Evolutionary conservation across 2,888 invertebrate genomes (phyloP).

Genomic region (Trissonchulus sp.): DNA sequence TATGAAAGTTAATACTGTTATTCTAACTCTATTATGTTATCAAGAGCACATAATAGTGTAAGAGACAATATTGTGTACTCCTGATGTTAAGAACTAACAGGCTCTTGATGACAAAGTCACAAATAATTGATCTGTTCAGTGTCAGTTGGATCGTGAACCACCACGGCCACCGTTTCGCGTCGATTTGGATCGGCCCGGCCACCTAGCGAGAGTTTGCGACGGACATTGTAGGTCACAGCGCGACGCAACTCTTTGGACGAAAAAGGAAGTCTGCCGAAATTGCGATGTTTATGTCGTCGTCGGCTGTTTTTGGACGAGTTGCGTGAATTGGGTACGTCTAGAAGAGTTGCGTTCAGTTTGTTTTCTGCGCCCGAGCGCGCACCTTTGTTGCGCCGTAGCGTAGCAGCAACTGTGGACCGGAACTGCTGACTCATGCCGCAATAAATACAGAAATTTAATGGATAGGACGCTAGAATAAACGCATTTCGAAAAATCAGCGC

Average conservation of each 20-base stretch:
- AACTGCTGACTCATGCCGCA: conserved; percentile 22
- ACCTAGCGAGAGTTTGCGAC: background rate
- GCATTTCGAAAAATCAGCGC: conserved; percentile 66
- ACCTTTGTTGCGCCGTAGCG: background rate
- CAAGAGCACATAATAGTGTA: too few relatives aligned
- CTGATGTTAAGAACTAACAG: too few relatives aligned
- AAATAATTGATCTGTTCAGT: background rate
- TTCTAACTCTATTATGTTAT: too few relatives aligned
- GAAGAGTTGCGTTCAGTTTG: too few relatives aligned
- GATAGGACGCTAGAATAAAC: conserved; percentile 81
- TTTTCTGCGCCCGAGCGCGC: too few relatives aligned
- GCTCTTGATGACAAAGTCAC: too few relatives aligned
- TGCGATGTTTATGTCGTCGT: background rate
- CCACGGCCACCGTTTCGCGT: background rate
- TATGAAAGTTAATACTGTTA: too few relatives aligned
- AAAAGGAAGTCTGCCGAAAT: background rate
- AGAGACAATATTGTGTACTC: too few relatives aligned
- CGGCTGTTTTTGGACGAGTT: background rate
- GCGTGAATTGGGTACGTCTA: background rate
- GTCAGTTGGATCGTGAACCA: background rate
- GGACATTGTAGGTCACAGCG: background rate
- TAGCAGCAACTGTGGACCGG: background rate
- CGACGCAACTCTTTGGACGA: background rate
- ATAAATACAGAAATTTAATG: conserved; percentile 83
- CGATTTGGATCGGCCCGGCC: too few relatives aligned